phyloP scores from a whole-genome alignment of 2,113 vertebrate genomes.

The Motacilla tschutschensis region DNA sequence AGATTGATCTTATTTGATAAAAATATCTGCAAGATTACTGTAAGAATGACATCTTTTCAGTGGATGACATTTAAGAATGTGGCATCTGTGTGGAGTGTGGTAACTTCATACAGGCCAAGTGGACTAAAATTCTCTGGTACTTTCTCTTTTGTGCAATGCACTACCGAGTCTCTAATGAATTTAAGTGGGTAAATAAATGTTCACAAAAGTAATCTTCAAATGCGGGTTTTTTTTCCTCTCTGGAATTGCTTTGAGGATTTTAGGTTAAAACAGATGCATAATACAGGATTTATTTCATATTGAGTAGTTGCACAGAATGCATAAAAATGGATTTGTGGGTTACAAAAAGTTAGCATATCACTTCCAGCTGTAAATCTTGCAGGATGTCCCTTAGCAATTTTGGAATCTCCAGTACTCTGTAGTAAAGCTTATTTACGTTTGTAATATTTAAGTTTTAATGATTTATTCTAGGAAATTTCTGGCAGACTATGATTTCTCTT shows the following conservation, averaged over 20 bases:
- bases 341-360: conserved; percentile 10
- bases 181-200: conserved; percentile 26
- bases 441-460: neutral
- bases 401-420: neutral
- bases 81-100: neutral
- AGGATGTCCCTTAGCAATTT: neutral
- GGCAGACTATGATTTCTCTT: neutral
- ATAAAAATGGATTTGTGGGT: conserved; percentile 36
- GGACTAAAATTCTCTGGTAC: conserved; percentile 19
- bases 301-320: neutral
- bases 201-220: neutral
- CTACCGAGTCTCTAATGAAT: conserved; percentile 35
- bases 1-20: conserved; percentile 35
- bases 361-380: conserved; percentile 2
- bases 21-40: conserved; percentile 39
- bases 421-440: neutral
- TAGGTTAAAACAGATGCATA: conserved; percentile 24
- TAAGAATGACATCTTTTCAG: conserved; percentile 16
- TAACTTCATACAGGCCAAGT: conserved; percentile 22
- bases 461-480: neutral
- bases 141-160: conserved; percentile 13
- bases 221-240: conserved; percentile 33
- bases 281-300: conserved; percentile 41
- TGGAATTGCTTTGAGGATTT: conserved; percentile 6
- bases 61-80: conserved; percentile 4